Evolutionary conservation across 2,888 invertebrate genomes (phyloP).

Genomic region (Julus scanicus): DNA sequence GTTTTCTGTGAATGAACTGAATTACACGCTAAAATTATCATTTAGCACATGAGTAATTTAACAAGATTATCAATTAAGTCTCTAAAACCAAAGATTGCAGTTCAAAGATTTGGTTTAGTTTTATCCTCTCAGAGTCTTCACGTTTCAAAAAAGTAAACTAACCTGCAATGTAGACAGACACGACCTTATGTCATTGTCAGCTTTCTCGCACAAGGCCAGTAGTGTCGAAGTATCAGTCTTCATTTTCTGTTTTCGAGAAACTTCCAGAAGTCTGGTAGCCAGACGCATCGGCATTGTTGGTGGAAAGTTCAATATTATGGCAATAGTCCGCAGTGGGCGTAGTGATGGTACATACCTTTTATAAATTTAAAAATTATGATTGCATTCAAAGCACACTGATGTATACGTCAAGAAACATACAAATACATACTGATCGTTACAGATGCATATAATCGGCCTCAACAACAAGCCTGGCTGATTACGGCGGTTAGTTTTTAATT

Average conservation of each 20-base stretch:
- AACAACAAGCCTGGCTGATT: slow-evolving; percentile 70
- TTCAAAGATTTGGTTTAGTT: slow-evolving; percentile 1
- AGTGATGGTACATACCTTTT: slow-evolving; percentile 73
- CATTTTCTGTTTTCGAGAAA: slow-evolving; percentile 76
- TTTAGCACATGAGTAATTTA: no score
- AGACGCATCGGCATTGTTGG: slow-evolving; percentile 66
- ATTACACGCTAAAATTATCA: no score
- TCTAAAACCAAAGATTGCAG: no score
- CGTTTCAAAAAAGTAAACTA: neutral
- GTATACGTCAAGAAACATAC: no score
- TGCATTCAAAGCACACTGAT: neutral
- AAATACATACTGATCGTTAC: slow-evolving; percentile 89
- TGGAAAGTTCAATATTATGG: slow-evolving; percentile 71
- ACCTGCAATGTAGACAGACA: slow-evolving; percentile 88
- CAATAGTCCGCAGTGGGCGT: slow-evolving; percentile 80
- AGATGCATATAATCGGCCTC: slow-evolving; percentile 95
- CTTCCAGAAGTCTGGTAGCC: slow-evolving; percentile 75
- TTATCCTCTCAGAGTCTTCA: neutral
- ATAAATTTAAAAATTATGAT: slow-evolving; percentile 59
- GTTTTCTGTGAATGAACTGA: slow-evolving; percentile 64
- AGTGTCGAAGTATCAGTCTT: slow-evolving; percentile 77
- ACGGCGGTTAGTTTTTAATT: slow-evolving; percentile 70
- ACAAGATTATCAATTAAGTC: no score
- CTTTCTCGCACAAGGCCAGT: slow-evolving; percentile 82
- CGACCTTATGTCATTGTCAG: slow-evolving; percentile 88